Percentiles rank a stretch among this genome's conserved stretches.
Evolutionary conservation across 2,888 invertebrate genomes (phyloP).

Genomic region (Latrodectus elegans): DNA sequence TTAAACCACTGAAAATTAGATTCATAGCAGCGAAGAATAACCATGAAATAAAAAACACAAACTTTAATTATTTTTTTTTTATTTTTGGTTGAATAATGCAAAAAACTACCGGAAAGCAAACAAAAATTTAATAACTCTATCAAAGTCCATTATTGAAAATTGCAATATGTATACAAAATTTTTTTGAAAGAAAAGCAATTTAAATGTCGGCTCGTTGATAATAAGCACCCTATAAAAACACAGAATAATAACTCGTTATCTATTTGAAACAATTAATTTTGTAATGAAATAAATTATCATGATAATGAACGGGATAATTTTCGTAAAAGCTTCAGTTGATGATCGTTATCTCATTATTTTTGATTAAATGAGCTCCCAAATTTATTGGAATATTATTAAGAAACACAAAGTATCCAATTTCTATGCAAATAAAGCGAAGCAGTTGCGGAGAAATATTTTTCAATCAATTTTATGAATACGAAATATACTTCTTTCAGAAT

Average conservation of each 20-base stretch:
- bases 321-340: conserved; percentile 41
- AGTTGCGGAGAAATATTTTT: too few species aligned
- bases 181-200: background rate
- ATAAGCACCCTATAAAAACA: background rate
- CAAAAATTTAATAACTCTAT: background rate
- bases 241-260: conserved; percentile 18
- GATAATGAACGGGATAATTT: conserved; percentile 46
- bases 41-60: too few species aligned
- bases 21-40: too few species aligned
- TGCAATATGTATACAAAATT: conserved; percentile 2
- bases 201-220: background rate
- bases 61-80: too few species aligned
- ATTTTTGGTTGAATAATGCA: too few species aligned
- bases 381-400: conserved; percentile 10
- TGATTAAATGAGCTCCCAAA: conserved; percentile 26
- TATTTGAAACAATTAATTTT: conserved; percentile 51
- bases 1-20: too few species aligned
- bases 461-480: too few species aligned
- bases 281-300: conserved; percentile 57
- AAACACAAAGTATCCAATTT: conserved; percentile 48
- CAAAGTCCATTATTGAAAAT: background rate
- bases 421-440: conserved; percentile 24
- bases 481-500: too few species aligned
- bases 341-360: conserved; percentile 49
- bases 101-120: too few species aligned